Percentiles rank a stretch among this genome's conserved stretches.
Conservation (phyloP, 2,113 vertebrate genomes). For the Microtus ochrogaster region DNA sequence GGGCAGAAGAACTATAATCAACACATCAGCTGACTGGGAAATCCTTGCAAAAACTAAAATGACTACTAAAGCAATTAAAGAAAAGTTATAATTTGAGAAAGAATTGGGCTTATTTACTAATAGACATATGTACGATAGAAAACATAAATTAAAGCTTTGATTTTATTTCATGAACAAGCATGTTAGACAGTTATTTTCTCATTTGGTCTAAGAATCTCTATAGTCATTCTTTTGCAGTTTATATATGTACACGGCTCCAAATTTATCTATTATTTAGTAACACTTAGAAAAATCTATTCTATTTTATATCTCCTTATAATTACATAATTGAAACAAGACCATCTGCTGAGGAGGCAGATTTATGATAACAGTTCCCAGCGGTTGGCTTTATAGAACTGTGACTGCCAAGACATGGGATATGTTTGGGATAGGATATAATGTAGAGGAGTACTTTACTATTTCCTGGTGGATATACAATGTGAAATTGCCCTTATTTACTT, state of each 20-base stretch:
- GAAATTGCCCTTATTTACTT: neutral
- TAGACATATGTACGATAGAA: neutral
- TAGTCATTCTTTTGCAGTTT: neutral
- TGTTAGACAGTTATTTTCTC: neutral
- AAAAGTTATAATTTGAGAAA: neutral
- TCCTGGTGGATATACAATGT: slow-evolving; percentile 14
- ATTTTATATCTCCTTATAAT: neutral
- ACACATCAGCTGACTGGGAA: neutral
- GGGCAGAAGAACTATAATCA: neutral
- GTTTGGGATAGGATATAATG: neutral
- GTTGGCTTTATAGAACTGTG: slow-evolving; percentile 13
- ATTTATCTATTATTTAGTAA: neutral
- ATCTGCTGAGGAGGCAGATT: slow-evolving; percentile 14
- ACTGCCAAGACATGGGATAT: neutral
- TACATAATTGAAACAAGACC: neutral
- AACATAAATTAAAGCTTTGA: neutral
- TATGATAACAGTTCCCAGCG: neutral
- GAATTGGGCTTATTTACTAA: neutral
- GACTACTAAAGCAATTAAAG: neutral
- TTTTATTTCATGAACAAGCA: slow-evolving; percentile 35
- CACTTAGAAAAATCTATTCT: neutral
- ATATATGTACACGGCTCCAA: neutral
- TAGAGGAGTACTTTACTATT: slow-evolving; percentile 3
- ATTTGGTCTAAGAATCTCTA: neutral
- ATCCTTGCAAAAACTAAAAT: slow-evolving; percentile 43